Base-by-base conservation (phyloP, 2,113 vertebrate genomes). In the Glaucidium brasilianum region DNA sequence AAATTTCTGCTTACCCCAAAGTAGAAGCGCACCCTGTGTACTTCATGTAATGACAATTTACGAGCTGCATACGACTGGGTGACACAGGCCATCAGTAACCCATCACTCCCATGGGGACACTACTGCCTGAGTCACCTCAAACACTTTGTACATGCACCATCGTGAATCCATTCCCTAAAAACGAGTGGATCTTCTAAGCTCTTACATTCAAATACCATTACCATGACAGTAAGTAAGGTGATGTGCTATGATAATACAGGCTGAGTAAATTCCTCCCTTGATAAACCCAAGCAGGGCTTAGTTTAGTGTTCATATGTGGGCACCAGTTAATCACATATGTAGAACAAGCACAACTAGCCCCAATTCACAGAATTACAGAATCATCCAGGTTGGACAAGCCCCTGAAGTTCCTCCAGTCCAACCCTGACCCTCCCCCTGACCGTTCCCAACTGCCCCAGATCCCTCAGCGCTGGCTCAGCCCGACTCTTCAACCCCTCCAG, bases 71-170 rank as follows among this genome's bases (percentile, higher is more conserved):
- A 10, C 30, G 29, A 58, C 30, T 12, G 45, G 34, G 10, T 15
- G 21, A 47, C 41, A 7, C 2, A 0, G 12, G 13, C 7, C 4
- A 13, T 1, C 37, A 10, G 27, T 4, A n/a, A 56, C 30, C 50
- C 58, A 6, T 0, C 12, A 1, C 27, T 67, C 64, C 74, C 11
- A 0, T 0, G 34, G 23, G 29, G 72, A 37, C 9, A 0, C 34
- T 1, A 16, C 1, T 5, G 58, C 23, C 49, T 52, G 43, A 85
- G 71, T 29, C 35, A 21, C 6, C 72, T 47, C 83, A 63, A 72
- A 32, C 20, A 17, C 39, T 47, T 55, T 0, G 2, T 15, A 6
- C 18, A 1, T 15, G 30, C 49, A 75, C 35, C 14, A 25, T 2
- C 43, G 4, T 41, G 5, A 35, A n/a, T 8, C 41, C 29, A 25